Evolutionary conservation across 2,888 invertebrate species (phyloP), one percentile per base, ranked within the genome.

Genomic region (Calliopum simillimum): DNA sequence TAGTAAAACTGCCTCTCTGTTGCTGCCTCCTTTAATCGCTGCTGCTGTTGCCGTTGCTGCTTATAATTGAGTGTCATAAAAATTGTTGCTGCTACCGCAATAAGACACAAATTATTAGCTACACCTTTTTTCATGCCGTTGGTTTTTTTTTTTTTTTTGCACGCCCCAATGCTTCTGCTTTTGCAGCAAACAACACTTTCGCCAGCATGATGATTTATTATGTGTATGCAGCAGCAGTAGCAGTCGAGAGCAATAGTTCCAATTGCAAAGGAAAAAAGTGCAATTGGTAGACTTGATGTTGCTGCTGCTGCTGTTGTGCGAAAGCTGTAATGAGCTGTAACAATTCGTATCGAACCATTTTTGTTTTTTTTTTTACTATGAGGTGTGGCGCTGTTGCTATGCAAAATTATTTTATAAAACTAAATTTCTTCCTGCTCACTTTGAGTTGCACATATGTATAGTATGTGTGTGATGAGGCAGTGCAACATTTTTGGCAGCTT

Each of bases 131-230:
- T 33, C 8, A 33, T 33, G 33, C 33, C 33, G 5, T 33, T 33
- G 33, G 33, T 8, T 8, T 8, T 33, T 33, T 33, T 33, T 33
- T 33, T 33, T 33, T 5, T 33, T 8, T 33, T 33, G 8, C 56
- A 13, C 19, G 14, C 23, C 53, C 63, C 23, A n/a, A 33, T 33
- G 33, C 6, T 4, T 25, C 49, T 21, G 33, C 63, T 21, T 58
- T 58, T 21, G 41, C 41, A 33, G 8, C n/a, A 33, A 33, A 14
- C 53, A 21, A 64, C 41, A 59, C 59, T 59, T 59, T 59, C 59
- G 41, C 59, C 59, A 41, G 41, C 53, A 53, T n/a, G 41, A 41
- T 59, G 59, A 59, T 59, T 59, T 59, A 59, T 59, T 53, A 23
- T 53, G 53, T 53, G 53, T 53, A 23, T 23, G 23, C 14, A 4